phyloP scores from a whole-genome alignment of 2,797 vertebrate genomes.

The Valencia hispanica region DNA sequence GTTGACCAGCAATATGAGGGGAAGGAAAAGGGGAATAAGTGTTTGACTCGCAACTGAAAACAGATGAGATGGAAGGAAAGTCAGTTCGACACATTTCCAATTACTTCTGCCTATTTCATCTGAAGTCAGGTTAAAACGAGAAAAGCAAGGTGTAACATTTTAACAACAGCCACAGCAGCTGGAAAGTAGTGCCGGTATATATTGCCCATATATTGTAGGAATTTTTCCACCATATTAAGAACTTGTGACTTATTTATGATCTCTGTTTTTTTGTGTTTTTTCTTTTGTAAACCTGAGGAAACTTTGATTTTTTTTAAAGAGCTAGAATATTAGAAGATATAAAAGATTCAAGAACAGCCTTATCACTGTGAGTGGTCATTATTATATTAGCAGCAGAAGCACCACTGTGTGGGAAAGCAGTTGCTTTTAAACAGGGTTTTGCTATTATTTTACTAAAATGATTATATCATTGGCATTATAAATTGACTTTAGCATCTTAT shows the following conservation, averaged over 20 bases:
- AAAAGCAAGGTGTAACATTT: conserved; percentile 3
- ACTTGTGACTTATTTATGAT: not conserved
- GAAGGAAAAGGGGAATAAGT: conserved; percentile 16
- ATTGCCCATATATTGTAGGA: not conserved
- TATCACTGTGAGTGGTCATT: not conserved
- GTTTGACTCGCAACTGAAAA: conserved; percentile 16
- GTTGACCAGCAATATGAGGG: conserved; percentile 27
- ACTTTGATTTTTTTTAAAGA: not conserved
- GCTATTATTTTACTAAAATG: not conserved
- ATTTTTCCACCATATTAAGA: not conserved
- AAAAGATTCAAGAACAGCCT: not conserved
- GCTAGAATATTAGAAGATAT: not conserved
- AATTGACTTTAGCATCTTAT: not conserved
- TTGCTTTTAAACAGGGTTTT: not conserved
- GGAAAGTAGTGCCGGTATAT: not conserved
- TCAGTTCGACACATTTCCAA: conserved; percentile 17
- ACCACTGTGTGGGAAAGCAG: not conserved
- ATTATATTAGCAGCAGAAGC: not conserved
- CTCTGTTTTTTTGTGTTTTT: not conserved
- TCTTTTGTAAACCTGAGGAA: not conserved
- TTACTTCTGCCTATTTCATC: conserved; percentile 15
- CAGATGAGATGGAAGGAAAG: conserved; percentile 14
- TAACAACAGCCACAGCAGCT: not conserved
- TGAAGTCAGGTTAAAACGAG: conserved; percentile 7
- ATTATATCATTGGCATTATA: not conserved